These are phyloP conservation scores for Melanotaenia parkinsoni DNA, from an alignment of 2,797 vertebrate genomes.

Conservation along the genomic window DNA sequence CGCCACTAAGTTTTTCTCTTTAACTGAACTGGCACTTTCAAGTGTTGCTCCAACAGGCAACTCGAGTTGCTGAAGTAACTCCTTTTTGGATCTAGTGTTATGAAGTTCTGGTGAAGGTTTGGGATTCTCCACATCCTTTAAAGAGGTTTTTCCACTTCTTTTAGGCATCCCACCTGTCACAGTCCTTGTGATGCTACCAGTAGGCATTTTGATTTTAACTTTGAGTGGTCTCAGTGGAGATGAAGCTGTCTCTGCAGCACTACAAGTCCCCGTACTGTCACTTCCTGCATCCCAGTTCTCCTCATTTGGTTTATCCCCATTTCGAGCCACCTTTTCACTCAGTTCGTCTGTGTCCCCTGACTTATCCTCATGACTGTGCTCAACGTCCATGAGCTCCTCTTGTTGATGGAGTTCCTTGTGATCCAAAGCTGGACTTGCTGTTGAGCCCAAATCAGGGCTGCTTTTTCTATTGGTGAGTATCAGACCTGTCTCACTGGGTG, in stretches of 20 bases:
- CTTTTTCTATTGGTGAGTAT: conserved; percentile 47
- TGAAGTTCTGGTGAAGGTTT: conserved; percentile 66
- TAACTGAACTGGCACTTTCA: conserved; percentile 85
- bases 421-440: conserved; percentile 39
- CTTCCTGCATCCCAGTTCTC: conserved; percentile 22
- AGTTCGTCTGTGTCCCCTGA: conserved; percentile 28
- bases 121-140: conserved; percentile 53
- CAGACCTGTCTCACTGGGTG: conserved; percentile 77
- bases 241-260: conserved; percentile 73
- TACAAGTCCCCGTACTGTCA: conserved; percentile 21
- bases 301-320: conserved; percentile 31
- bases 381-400: conserved; percentile 70
- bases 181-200: conserved; percentile 87
- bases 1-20: conserved; percentile 79
- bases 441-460: conserved; percentile 39
- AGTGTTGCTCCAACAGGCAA: conserved; percentile 85
- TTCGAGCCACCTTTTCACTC: conserved; percentile 38
- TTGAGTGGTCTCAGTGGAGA: conserved; percentile 86
- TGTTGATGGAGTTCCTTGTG: conserved; percentile 67
- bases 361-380: conserved; percentile 27
- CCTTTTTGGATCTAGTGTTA: conserved; percentile 70
- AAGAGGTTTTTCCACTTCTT: conserved; percentile 48
- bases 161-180: conserved; percentile 83
- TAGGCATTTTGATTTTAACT: conserved; percentile 91
- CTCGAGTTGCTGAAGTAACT: conserved; percentile 53